Percentiles rank a stretch among this genome's conserved stretches.
Evolutionary conservation across 1,140 invertebrate species (phyloP).

Genomic region (Hylaeus volcanicus): DNA sequence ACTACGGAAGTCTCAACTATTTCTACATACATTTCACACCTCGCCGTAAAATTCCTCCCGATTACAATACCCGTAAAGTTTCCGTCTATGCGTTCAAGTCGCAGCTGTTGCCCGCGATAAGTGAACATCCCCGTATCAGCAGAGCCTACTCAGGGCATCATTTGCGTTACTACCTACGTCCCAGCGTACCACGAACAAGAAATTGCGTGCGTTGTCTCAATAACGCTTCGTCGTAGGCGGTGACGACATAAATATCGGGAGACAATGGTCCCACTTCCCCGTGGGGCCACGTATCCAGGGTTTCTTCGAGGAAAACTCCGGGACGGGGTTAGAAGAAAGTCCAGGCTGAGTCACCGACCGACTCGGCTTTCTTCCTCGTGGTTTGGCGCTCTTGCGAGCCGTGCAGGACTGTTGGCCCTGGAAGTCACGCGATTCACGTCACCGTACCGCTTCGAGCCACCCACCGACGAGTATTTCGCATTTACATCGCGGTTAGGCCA

Average conservation of each 20-base stretch:
- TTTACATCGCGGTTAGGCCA: conserved; percentile 55
- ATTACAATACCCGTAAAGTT: background rate
- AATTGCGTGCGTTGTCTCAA: conserved; percentile 62
- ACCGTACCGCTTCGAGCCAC: conserved; percentile 73
- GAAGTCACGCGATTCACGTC: conserved; percentile 73
- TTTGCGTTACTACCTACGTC: background rate
- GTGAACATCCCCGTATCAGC: background rate
- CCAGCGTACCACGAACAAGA: background rate
- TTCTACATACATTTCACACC: too few species aligned
- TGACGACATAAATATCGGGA: conserved; percentile 69
- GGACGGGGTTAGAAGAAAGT: conserved; percentile 13
- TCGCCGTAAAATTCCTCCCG: too few species aligned
- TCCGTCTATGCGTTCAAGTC: background rate
- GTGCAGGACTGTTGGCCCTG: conserved; percentile 26
- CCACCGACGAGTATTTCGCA: conserved; percentile 52
- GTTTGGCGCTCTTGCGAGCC: conserved; percentile 20
- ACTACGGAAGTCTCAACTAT: too few species aligned
- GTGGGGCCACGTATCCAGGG: background rate
- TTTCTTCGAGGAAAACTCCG: background rate
- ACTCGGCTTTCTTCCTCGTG: conserved; percentile 18
- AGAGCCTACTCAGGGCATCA: background rate
- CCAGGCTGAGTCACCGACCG: conserved; percentile 5
- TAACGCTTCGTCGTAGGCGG: conserved; percentile 46
- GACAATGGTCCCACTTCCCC: conserved; percentile 56
- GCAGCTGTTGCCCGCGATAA: background rate